phyloP scores from a whole-genome alignment of 2,797 vertebrate species.

The Ceryle rudis region DNA sequence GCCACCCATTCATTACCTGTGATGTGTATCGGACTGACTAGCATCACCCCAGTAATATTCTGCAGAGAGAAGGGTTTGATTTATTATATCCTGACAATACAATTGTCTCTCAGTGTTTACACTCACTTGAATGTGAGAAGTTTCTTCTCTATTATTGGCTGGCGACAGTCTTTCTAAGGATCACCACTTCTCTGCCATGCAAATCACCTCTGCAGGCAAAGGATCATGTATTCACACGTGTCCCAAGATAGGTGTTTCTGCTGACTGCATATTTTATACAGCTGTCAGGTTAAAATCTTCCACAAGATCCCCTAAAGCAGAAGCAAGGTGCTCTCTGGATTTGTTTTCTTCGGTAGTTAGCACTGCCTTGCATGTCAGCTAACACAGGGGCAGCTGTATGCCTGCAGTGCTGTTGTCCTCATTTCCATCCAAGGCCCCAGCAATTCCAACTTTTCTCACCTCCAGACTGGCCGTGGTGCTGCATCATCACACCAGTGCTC shows the following conservation, averaged over 20 bases:
- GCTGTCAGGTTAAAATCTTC: neutral
- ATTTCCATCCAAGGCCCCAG: neutral
- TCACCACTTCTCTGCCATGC: neutral
- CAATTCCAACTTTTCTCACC: neutral
- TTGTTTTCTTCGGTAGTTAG: neutral
- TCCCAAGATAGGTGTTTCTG: neutral
- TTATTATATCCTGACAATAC: neutral
- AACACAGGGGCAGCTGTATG: neutral
- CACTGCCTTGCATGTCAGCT: accelerated
- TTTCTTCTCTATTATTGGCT: neutral
- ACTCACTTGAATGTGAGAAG: neutral
- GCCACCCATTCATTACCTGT: neutral
- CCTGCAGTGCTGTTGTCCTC: neutral
- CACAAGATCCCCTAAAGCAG: neutral
- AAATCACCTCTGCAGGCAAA: neutral
- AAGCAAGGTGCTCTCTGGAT: neutral
- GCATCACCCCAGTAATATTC: neutral
- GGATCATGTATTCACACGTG: neutral
- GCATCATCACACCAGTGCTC: neutral
- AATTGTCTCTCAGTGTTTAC: neutral
- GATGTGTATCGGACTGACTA: neutral
- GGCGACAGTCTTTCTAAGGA: neutral
- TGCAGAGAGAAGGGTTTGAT: neutral
- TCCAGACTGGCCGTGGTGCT: neutral
- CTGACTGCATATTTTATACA: neutral